A percentile compares a stretch with the other conserved stretches of the same genome.
Conservation (phyloP, 2,113 vertebrate genomes). For the Laticauda colubrina region DNA sequence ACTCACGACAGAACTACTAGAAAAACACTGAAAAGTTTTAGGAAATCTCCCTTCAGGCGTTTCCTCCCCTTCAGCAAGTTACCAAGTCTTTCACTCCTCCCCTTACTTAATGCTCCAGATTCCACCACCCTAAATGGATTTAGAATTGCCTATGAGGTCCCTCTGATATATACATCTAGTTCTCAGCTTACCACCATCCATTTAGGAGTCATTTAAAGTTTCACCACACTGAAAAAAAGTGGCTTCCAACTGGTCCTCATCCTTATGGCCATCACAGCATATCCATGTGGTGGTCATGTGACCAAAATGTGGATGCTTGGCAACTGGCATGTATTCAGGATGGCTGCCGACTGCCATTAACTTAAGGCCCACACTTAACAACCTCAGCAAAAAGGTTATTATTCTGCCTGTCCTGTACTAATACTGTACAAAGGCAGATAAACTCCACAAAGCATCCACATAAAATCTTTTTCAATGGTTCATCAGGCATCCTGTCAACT, state of each 20-base stretch:
- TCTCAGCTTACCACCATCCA: background rate
- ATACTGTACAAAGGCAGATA: no score
- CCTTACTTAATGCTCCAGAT: background rate
- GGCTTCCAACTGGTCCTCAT: background rate
- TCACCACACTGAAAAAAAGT: background rate
- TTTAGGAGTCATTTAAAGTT: background rate
- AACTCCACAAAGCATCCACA: no score
- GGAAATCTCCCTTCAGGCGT: background rate
- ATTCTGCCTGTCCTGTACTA: no score
- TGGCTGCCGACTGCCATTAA: background rate
- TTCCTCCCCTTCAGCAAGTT: background rate
- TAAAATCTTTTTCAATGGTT: no score
- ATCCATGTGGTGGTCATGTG: background rate
- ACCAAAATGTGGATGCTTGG: background rate
- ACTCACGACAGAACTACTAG: background rate
- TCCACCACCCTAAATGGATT: background rate
- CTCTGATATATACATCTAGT: background rate
- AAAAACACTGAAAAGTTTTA: background rate
- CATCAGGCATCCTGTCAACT: no score
- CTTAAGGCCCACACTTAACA: background rate
- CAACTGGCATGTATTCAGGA: background rate
- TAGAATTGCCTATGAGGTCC: background rate
- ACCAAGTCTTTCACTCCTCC: background rate
- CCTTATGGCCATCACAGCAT: background rate
- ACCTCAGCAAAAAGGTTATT: background rate